Evolutionary conservation across 37 sponge, comb jelly and placozoan species (phyloP), one percentile per base, ranked within the genome.

Genomic region (Aplysina aerophoba): DNA sequence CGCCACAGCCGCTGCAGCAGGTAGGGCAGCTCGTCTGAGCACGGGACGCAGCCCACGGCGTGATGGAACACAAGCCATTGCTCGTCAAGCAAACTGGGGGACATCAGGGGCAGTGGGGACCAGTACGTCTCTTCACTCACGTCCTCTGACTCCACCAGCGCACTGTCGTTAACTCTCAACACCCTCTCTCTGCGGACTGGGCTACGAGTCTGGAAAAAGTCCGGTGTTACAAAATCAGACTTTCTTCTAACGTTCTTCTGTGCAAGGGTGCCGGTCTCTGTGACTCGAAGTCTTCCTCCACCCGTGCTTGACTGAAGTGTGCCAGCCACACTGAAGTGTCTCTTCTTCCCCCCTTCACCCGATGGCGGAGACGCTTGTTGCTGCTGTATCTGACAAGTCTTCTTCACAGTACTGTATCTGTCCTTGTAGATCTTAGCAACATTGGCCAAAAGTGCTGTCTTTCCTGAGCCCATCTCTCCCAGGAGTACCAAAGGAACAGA

Each of bases 51-150:
- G 54, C 84, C 84, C 21, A 83, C 84, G 31, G 59, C 57, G 62
- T 88, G 89, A 37, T 88, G 59, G 84, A 88, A 88, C 58, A 87
- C 74, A 12, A 33, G 28, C 83, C 88, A 87, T 30, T 75, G 64
- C 11, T 62, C 27, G 28, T 62, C 27, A 4, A 62, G 64, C 12
- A n/a, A 4, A 14, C 28, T 62, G 64, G 28, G 28, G 64, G 64
- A 13, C 12, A 14, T 28, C 12, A 62, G 4, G 64, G 64, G 64
- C 64, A 62, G 64, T n/a, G 64, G 50, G 50, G 50, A 44, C 50
- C 50, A 44, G 50, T 44, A 8, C 50, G 8, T 8, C 50, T 3
- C 50, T 44, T 44, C 50, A 44, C 50, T 44, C 8, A 8, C 8
- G 50, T 44, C 50, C 50, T 44, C 50, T 44, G 50, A 44, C 50